Evolutionary conservation across 2,888 invertebrate species (phyloP).

Genomic region (Cinara cedri): DNA sequence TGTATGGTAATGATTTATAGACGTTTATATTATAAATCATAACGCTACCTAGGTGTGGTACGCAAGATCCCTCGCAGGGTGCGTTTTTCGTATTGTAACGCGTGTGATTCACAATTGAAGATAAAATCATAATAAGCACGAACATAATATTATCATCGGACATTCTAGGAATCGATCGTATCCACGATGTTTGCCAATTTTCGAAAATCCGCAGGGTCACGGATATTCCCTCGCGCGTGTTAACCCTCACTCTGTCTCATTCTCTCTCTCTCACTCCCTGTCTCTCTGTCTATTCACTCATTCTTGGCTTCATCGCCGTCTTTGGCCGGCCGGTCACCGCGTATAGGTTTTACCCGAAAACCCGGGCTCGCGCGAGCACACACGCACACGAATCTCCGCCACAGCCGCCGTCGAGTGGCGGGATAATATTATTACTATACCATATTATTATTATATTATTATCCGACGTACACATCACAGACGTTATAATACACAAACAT

Average conservation of each 20-base stretch:
- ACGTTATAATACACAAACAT: conserved; percentile 40
- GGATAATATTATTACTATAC: conserved; percentile 10
- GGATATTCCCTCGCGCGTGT: no score
- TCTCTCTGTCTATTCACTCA: background rate
- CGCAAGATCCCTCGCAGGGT: no score
- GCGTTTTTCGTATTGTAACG: no score
- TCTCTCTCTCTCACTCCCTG: background rate
- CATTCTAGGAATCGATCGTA: no score
- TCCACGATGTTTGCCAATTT: background rate
- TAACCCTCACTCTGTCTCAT: background rate
- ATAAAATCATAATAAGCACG: background rate
- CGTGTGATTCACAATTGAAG: background rate
- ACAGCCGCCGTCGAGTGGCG: background rate
- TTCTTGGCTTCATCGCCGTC: no score
- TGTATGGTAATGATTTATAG: no score
- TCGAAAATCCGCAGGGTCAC: background rate
- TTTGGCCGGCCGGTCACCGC: background rate
- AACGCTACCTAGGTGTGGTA: no score
- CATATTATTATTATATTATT: conserved; percentile 28
- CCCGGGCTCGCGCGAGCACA: no score
- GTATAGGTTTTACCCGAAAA: background rate
- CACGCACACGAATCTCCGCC: background rate
- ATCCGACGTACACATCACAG: conserved; percentile 8
- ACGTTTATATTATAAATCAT: no score
- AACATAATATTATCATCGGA: conserved; percentile 1